A percentile compares a stretch with the other conserved stretches of the same genome.
Evolutionary conservation across 2,797 vertebrate genomes (phyloP).

Genomic region (Valencia hispanica): DNA sequence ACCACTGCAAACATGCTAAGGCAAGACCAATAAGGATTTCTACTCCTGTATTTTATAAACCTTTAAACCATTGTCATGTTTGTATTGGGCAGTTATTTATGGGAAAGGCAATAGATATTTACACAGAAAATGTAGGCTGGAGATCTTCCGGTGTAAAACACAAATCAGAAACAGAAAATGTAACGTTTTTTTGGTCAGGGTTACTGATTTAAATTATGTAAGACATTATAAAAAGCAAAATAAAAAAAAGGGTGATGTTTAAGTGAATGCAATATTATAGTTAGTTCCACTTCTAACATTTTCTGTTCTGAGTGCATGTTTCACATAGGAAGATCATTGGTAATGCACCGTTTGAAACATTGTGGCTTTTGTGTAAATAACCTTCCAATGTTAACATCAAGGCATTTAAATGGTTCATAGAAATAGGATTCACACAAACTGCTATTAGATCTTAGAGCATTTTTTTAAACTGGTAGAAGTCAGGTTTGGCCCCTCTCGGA

Average conservation of each 20-base stretch:
- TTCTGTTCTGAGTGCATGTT: not conserved
- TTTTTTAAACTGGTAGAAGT: not conserved
- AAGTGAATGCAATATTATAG: not conserved
- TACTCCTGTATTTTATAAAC: not conserved
- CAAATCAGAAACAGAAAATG: not conserved
- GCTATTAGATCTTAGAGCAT: not conserved
- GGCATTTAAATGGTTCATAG: not conserved
- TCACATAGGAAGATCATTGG: not conserved
- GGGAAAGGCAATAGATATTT: not conserved
- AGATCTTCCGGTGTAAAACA: not conserved
- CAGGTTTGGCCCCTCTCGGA: not conserved
- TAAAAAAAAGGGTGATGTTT: not conserved
- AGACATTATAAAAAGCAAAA: not conserved
- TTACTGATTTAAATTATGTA: not conserved
- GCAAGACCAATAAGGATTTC: not conserved
- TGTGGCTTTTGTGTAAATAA: not conserved
- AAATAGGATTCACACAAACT: not conserved
- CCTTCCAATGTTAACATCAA: not conserved
- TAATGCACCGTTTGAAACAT: not conserved
- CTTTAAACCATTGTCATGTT: not conserved
- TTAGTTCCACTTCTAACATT: not conserved
- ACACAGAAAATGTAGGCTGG: not conserved
- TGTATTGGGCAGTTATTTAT: not conserved
- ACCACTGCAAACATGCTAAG: not conserved
- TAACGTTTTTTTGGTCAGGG: not conserved